A percentile compares a stretch with the other conserved stretches of the same genome.
These are phyloP conservation scores for Anguilla rostrata DNA, from an alignment of 2,113 vertebrate species.

Conservation along the genomic window DNA sequence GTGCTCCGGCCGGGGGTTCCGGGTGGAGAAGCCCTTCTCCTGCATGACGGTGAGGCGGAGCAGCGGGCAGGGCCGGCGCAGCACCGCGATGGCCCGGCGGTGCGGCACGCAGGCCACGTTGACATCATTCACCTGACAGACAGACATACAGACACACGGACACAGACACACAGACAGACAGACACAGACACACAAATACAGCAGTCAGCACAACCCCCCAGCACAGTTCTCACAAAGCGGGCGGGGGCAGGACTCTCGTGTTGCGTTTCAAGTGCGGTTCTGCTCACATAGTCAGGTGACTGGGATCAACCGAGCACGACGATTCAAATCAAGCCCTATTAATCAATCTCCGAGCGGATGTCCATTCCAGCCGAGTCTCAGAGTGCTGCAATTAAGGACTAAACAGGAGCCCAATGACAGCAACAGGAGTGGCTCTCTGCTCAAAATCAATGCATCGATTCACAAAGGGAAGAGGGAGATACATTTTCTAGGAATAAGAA, in stretches of 20 bases:
- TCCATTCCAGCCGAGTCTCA: neutral
- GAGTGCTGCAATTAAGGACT: slow-evolving; percentile 5
- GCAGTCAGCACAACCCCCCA: neutral
- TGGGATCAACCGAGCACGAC: neutral
- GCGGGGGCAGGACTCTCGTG: neutral
- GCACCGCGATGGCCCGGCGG: slow-evolving; percentile 73
- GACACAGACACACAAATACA: neutral
- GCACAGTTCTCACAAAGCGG: neutral
- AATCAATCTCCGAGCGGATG: neutral
- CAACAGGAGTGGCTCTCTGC: neutral
- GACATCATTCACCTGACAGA: slow-evolving; percentile 80
- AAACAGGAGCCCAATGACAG: neutral
- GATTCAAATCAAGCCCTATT: neutral
- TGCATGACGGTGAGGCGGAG: slow-evolving; percentile 83
- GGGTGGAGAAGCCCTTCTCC: slow-evolving; percentile 85
- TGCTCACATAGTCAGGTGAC: neutral
- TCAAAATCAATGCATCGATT: slow-evolving; percentile 38
- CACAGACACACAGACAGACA: neutral
- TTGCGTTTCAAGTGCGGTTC: neutral
- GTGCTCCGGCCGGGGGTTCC: slow-evolving; percentile 55
- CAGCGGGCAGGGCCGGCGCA: slow-evolving; percentile 71
- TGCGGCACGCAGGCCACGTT: slow-evolving; percentile 83
- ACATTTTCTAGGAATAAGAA: slow-evolving; percentile 42
- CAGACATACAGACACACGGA: neutral
- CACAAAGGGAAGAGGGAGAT: slow-evolving; percentile 30